These are phyloP conservation scores for Pomacea maculata DNA, from an alignment of 1,140 invertebrate genomes.

Conservation along the genomic window DNA sequence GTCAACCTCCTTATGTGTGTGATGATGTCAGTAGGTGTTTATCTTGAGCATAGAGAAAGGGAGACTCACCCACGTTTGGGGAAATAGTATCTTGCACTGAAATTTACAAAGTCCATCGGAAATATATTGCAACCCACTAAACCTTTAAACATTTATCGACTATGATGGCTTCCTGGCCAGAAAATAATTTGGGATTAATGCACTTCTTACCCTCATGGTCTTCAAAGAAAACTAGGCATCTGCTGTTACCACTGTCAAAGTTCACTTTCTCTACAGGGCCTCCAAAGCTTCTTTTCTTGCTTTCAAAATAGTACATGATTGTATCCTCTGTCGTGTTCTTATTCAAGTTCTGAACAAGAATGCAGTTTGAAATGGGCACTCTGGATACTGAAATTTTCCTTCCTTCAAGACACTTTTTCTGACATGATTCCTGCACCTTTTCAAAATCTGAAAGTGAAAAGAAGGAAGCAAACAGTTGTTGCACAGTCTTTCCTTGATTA, in stretches of 20 bases:
- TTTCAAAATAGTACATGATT: conserved; percentile 38
- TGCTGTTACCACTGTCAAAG: conserved; percentile 11
- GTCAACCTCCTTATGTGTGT: no score
- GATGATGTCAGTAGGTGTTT: no score
- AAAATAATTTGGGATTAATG: not conserved
- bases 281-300: conserved; percentile 21
- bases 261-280: conserved; percentile 23
- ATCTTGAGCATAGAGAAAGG: no score
- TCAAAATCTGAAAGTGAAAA: conserved; percentile 24
- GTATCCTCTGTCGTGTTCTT: conserved; percentile 25
- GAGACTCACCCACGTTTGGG: no score
- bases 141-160: no score
- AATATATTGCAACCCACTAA: no score
- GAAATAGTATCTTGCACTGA: no score
- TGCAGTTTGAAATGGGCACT: conserved; percentile 30
- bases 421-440: conserved; percentile 28
- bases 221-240: conserved; percentile 26
- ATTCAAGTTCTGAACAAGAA: conserved; percentile 23
- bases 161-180: no score
- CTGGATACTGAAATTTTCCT: conserved; percentile 15
- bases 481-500: no score
- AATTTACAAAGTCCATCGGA: no score
- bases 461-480: no score
- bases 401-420: conserved; percentile 27
- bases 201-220: conserved; percentile 27